Evolutionary conservation across 2,888 invertebrate species (phyloP), one percentile per base, ranked within the genome.

Genomic region (Eustalomyia histrio): DNA sequence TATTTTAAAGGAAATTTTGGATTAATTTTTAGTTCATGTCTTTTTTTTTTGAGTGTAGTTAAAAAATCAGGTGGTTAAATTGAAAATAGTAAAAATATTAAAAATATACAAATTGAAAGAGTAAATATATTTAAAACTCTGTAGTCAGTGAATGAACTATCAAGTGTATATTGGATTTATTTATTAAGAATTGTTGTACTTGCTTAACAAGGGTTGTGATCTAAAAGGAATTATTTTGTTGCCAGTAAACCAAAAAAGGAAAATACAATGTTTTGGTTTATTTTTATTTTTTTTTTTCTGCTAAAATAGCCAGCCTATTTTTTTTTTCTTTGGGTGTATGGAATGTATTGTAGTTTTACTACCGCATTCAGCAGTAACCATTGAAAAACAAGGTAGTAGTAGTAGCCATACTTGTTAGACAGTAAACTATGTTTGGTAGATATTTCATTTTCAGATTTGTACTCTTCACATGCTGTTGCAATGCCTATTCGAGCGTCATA

Each of bases 241-340:
- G 24, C 33, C 52, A 67, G 6, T 18, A 53, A 43, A 18, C 43
- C 3, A 14, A 29, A 35, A 35, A 52, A 47, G 50, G 74, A 61
- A 74, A 81, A 78, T 74, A 60, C 67, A 74, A 58, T 69, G 58
- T 78, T 78, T 57, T 24, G 63, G 24, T 24, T 24, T 24, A 5
- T 24, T 24, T 24, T 24, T n/a, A n/a, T 3, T 24, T 24, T 29
- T 1, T 29, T 29, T 65, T 74, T 69, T 74, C 74, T 61, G 60
- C 55, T 10, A 72, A 78, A 53, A 47, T 78, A 53, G 67, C 47
- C 72, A 72, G 72, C 78, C 78, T 68, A 79, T 47, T 57, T 58
- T 12, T 39, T 29, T 29, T 57, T 58, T 12, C 14, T n/a, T 16
- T 29, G 7, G 29, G 7, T 29, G 29, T 24, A 24, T 24, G 24